Evolutionary conservation across 2,797 vertebrate genomes (phyloP), one percentile per base, ranked within the genome.

Genomic region (Sparus aurata): DNA sequence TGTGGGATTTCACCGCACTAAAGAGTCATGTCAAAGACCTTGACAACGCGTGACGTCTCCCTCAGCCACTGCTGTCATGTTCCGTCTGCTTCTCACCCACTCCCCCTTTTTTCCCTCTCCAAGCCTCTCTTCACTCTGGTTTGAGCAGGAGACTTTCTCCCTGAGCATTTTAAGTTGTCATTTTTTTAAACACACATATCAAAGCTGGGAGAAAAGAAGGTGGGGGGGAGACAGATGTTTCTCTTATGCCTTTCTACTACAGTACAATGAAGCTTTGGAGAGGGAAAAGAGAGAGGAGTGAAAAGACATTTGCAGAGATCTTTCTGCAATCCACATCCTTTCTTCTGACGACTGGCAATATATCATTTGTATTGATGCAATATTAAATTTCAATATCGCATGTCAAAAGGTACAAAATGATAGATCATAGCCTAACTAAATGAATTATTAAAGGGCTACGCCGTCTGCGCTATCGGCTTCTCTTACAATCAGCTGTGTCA

Each of bases 381-480:
- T 95, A 96, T 96, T 96, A 95, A 95, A 96, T 96, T 96, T 96
- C 95, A 96, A 96, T 96, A 96, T 96, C 92, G 87, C 92, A 93
- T 96, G 96, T 96, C 96, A 96, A 96, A 96, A 96, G 95, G 95
- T 95, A 95, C 94, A 96, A 96, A 96, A 96, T 95, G 96, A 96
- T 94, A 96, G 95, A 96, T 96, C 95, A 96, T 94, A 95, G 94
- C 93, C 93, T 93, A 94, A 94, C 93, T 94, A 95, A 95, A 95
- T 96, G 92, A 95, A 96, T 96, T 95, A 96, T 96, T 96, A 95
- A 96, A 93, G 92, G 91, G 89, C 88, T 91, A 92, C 89, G 93
- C 92, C 85, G 88, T 89, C 92, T 91, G 87, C 62, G 88, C 92
- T 93, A 95, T 94, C 91, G 88, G 94, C 94, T 94, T 94, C 94